Conservation (phyloP, 2,113 vertebrate genomes). For the Arvicanthis niloticus region DNA sequence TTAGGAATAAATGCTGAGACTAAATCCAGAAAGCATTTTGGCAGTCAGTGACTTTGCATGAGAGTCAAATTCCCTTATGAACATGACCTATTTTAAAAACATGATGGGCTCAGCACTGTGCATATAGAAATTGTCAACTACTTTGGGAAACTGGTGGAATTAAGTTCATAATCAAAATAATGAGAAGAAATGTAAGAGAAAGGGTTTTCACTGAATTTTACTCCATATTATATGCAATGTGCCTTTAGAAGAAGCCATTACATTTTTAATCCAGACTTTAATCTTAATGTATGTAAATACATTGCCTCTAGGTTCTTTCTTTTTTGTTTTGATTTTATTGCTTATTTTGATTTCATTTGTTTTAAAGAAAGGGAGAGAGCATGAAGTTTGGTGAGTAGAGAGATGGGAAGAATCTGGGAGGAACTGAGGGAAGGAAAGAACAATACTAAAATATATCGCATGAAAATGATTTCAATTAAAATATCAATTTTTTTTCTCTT, state of each 20-base stretch:
- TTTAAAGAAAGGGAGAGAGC: not conserved
- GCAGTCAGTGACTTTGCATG: constrained; percentile 31
- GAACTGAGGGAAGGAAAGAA: not conserved
- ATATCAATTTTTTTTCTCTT: not conserved
- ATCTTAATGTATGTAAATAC: not conserved
- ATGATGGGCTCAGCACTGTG: not conserved
- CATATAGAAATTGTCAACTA: not conserved
- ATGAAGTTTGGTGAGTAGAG: not conserved
- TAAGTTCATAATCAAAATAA: not conserved
- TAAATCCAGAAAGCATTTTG: not conserved
- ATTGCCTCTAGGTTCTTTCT: not conserved
- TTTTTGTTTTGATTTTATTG: not conserved
- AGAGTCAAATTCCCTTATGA: not conserved
- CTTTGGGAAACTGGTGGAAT: not conserved
- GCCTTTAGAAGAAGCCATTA: not conserved
- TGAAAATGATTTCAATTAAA: not conserved
- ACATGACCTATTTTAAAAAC: not conserved
- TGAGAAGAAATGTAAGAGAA: not conserved
- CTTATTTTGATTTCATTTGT: not conserved
- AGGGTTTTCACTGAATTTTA: not conserved
- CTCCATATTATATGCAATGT: not conserved
- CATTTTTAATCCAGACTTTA: not conserved
- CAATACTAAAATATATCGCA: not conserved
- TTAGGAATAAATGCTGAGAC: constrained; percentile 54
- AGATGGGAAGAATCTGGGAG: not conserved